phyloP scores from a whole-genome alignment of 2,113 vertebrate genomes.

The Chionis minor region DNA sequence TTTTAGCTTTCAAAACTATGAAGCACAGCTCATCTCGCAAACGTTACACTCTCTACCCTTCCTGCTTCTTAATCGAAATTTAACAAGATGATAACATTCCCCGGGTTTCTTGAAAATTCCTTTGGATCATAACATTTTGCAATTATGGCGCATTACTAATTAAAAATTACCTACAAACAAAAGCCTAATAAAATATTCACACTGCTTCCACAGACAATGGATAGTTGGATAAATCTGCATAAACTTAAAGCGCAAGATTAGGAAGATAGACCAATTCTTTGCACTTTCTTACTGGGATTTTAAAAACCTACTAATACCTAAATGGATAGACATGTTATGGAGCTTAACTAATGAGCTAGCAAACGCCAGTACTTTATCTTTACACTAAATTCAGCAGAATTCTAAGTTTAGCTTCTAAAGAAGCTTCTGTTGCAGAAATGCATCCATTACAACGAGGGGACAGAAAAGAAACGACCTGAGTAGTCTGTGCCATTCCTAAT shows the following conservation, averaged over 20 bases:
- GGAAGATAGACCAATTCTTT: neutral
- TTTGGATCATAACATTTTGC: neutral
- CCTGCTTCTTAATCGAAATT: neutral
- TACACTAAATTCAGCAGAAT: neutral
- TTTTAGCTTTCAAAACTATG: neutral
- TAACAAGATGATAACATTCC: neutral
- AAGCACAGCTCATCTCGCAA: neutral
- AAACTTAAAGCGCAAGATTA: neutral
- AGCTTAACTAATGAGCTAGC: neutral
- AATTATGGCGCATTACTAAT: neutral
- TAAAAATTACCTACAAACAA: neutral
- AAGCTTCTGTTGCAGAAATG: neutral
- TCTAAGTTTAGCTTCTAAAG: neutral
- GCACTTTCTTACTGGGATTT: neutral
- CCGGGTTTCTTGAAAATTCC: neutral
- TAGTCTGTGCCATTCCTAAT: neutral
- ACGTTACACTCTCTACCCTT: accelerated
- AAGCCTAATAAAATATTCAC: neutral
- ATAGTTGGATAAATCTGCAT: neutral
- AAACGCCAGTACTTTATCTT: neutral
- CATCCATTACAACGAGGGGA: neutral
- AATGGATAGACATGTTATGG: neutral
- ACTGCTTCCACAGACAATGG: neutral
- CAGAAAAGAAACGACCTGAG: neutral
- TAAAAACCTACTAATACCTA: neutral